Evolutionary conservation across 1,140 invertebrate genomes (phyloP), one percentile per base, ranked within the genome.

Genomic region (Tribolium madens): DNA sequence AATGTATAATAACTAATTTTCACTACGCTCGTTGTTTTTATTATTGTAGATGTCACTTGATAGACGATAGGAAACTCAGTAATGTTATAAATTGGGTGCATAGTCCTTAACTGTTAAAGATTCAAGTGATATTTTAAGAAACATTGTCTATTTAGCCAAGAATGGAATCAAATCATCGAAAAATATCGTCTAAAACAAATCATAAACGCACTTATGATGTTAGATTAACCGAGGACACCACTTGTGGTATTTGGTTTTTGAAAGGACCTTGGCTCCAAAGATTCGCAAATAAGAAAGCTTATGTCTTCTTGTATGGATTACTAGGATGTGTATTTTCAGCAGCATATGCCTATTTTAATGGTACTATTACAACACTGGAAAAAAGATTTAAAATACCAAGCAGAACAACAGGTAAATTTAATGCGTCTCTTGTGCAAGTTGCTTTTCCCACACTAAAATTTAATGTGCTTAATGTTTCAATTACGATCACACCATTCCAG

Each of bases 361-460:
- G 92, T 6, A 93, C 92, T 3, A 91, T 95, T 47, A 93, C 93
- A 26, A 95, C 93, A 0, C 87, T 95, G 18, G 93, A 95, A 83
- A 95, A 95, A 82, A 88, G 93, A 77, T 95, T 93, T 83, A 93
- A 93, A 81, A 94, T 95, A 81, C 91, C 92, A 0, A 93, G 92
- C 5, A 90, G 91, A 84, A 92, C 91, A 31, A 92, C 92, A 69
- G 93, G 92, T 91, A 84, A 87, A 85, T 81, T 69, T 73, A 31
- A 31, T 36, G 33, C 48, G 6, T n/a, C 21, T 31, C 3, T 26
- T 60, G 21, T 64, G 12, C 9, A 26, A 60, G 53, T 60, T 60
- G 21, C 17, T 60, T 60, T 52, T 60, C 57, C 57, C 26, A 64
- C 57, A 64, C 53, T 60, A 60, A 60, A 52, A 60, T 64, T 64